phyloP scores from a whole-genome alignment of 1,140 invertebrate species.

The Portunus trituberculatus region DNA sequence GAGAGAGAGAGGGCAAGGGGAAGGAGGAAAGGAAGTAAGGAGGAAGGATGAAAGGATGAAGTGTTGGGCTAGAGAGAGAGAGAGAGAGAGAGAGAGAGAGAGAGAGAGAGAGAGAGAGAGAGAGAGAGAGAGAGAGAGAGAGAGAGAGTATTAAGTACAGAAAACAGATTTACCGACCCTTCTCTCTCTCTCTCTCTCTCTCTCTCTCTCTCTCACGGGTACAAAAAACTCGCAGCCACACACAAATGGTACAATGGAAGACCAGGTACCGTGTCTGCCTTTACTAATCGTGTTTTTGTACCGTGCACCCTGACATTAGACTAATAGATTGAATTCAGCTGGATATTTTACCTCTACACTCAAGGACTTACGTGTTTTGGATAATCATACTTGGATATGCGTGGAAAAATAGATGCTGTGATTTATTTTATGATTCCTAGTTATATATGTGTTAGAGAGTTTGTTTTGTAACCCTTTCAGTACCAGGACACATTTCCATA shows the following conservation, averaged over 20 bases:
- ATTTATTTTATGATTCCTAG: too few species aligned
- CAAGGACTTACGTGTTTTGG: too few species aligned
- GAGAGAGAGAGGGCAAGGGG: neutral
- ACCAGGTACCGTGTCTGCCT: neutral
- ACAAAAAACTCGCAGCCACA: neutral
- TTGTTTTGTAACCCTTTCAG: too few species aligned
- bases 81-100: neutral
- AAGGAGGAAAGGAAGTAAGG: neutral
- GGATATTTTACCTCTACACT: too few species aligned
- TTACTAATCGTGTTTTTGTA: neutral
- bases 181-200: slow-evolving; percentile 27
- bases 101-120: slow-evolving; percentile 32
- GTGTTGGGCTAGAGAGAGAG: neutral
- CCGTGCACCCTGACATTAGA: neutral
- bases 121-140: slow-evolving; percentile 21
- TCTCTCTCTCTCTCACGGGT: neutral
- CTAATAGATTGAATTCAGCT: neutral
- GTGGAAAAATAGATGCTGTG: too few species aligned
- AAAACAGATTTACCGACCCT: neutral
- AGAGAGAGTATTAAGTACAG: neutral
- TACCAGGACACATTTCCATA: too few species aligned
- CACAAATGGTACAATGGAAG: neutral
- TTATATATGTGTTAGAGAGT: too few species aligned
- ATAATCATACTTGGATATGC: too few species aligned
- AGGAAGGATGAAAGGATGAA: neutral